phyloP scores from a whole-genome alignment of 2,888 invertebrate species.

The Oxyteleia sp. region DNA sequence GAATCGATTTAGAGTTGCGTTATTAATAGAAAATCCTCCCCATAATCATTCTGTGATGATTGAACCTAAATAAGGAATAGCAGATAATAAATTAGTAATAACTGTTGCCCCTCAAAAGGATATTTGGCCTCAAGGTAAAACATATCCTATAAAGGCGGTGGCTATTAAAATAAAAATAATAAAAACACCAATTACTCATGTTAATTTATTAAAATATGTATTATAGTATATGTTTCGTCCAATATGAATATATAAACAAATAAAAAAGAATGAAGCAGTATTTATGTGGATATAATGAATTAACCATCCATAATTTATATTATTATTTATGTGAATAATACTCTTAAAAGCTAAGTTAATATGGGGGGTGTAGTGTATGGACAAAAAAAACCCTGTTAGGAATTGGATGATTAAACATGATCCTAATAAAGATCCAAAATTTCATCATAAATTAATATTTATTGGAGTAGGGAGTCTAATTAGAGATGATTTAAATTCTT shows the following conservation, averaged over 20 bases:
- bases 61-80: no score
- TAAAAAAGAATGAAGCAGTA: slow-evolving; percentile 92
- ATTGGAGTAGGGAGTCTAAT: slow-evolving; percentile 90
- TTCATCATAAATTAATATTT: slow-evolving; percentile 91
- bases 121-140: slow-evolving; percentile 94
- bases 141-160: slow-evolving; percentile 93
- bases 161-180: slow-evolving; percentile 91
- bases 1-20: slow-evolving; percentile 93
- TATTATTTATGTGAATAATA: slow-evolving; percentile 91
- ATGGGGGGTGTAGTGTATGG: slow-evolving; percentile 91
- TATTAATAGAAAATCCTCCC: slow-evolving; percentile 92
- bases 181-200: slow-evolving; percentile 91
- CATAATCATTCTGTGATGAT: slow-evolving; percentile 90
- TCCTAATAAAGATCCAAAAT: slow-evolving; percentile 91
- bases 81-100: slow-evolving; percentile 93
- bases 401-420: slow-evolving; percentile 91
- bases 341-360: slow-evolving; percentile 90
- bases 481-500: slow-evolving; percentile 89
- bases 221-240: slow-evolving; percentile 90
- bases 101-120: slow-evolving; percentile 94
- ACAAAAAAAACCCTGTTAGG: slow-evolving; percentile 91
- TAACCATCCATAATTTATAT: slow-evolving; percentile 91
- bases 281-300: slow-evolving; percentile 91
- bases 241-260: slow-evolving; percentile 91
- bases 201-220: slow-evolving; percentile 89